A percentile compares a stretch with the other conserved stretches of the same genome.
Conservation (phyloP, 1,140 invertebrate species). For the Zaprionus davidi region DNA sequence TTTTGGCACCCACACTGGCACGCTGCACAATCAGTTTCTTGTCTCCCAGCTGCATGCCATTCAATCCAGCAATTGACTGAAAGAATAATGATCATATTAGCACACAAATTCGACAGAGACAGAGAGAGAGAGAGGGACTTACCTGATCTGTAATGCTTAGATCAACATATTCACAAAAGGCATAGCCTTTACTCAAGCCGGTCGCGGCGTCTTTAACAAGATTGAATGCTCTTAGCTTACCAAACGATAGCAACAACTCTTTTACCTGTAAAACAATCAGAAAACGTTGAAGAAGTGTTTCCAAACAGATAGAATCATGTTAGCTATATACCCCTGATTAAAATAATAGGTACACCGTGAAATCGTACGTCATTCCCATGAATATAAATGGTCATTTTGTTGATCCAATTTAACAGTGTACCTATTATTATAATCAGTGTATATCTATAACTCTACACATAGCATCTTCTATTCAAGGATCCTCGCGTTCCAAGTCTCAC, state of each 20-base stretch:
- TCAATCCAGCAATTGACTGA: slow-evolving; percentile 98
- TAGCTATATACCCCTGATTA: too few relatives aligned
- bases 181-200: slow-evolving; percentile 98
- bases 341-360: too few relatives aligned
- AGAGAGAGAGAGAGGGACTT: slow-evolving; percentile 49
- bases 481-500: neutral
- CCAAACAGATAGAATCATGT: too few relatives aligned
- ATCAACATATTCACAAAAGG: slow-evolving; percentile 99
- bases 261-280: slow-evolving; percentile 90
- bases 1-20: slow-evolving; percentile 97
- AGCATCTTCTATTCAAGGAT: neutral
- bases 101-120: neutral
- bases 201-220: slow-evolving; percentile 99
- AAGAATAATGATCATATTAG: slow-evolving; percentile 12
- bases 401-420: too few relatives aligned
- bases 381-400: too few relatives aligned
- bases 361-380: too few relatives aligned
- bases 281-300: too few relatives aligned
- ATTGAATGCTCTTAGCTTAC: slow-evolving; percentile 98
- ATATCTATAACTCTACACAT: neutral
- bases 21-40: slow-evolving; percentile 99
- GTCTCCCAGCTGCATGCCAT: slow-evolving; percentile 99
- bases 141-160: slow-evolving; percentile 98
- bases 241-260: slow-evolving; percentile 98
- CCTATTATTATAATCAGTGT: too few relatives aligned